Percentiles rank a stretch among this genome's conserved stretches.
Conservation (phyloP, 2,888 invertebrate species). For the Caenorhabditis sulstoni region DNA sequence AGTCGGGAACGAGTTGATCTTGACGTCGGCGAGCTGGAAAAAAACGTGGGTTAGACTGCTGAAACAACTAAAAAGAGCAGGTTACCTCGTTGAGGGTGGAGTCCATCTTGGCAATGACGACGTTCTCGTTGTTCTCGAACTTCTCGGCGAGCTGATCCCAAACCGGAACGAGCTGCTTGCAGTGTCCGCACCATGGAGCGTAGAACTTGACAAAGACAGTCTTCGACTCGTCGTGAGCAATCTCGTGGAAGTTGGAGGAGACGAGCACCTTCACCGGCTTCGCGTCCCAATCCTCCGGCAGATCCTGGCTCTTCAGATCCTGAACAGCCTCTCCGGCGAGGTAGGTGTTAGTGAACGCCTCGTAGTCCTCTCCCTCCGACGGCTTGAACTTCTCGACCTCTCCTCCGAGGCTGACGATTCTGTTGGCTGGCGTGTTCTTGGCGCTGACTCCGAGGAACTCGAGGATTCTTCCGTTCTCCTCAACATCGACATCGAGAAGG, state of each 20-base stretch:
- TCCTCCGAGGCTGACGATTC: conserved; percentile 91
- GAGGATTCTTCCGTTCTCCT: conserved; percentile 94
- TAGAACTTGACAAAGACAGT: conserved; percentile 97
- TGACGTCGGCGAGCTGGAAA: conserved; percentile 94
- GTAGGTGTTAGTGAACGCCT: conserved; percentile 90
- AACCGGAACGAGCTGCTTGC: conserved; percentile 95
- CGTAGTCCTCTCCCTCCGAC: conserved; percentile 84
- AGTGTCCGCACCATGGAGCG: conserved; percentile 97
- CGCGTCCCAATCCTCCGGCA: conserved; percentile 97
- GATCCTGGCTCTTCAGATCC: conserved; percentile 91
- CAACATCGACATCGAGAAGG: conserved; percentile 92
- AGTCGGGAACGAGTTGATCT: conserved; percentile 92
- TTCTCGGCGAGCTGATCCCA: conserved; percentile 94
- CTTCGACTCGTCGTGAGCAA: conserved; percentile 90
- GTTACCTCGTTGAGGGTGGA: conserved; percentile 91
- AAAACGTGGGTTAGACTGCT: not conserved
- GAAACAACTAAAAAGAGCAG: not conserved
- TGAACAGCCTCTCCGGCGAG: conserved; percentile 93
- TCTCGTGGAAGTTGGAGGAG: conserved; percentile 84
- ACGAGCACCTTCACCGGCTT: conserved; percentile 93
- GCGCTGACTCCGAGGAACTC: conserved; percentile 98
- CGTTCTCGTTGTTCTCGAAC: conserved; percentile 87
- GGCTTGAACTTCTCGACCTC: conserved; percentile 95
- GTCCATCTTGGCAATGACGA: conserved; percentile 97
- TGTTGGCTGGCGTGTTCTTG: conserved; percentile 83